phyloP scores from a whole-genome alignment of 2,797 vertebrate species.

The Cuculus canorus region DNA sequence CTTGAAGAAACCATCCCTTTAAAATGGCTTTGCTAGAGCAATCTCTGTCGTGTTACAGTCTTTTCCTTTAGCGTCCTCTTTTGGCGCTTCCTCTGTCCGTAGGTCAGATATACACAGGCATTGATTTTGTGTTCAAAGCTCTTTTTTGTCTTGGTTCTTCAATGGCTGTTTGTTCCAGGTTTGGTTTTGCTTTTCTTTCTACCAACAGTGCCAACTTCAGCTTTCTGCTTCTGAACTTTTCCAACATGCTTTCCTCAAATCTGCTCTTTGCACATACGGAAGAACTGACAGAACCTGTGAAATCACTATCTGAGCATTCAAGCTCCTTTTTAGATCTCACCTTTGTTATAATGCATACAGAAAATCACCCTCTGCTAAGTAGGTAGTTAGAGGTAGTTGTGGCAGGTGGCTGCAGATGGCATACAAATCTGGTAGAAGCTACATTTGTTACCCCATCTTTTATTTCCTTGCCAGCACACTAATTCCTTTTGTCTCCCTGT shows the following conservation, averaged over 20 bases:
- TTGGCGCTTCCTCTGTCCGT: background rate
- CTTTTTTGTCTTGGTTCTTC: background rate
- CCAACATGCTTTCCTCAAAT: background rate
- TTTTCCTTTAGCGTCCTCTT: background rate
- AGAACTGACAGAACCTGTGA: background rate
- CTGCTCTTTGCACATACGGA: background rate
- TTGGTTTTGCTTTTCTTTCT: background rate
- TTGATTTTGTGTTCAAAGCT: background rate
- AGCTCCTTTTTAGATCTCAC: background rate
- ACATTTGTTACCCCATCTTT: background rate
- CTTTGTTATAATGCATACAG: background rate
- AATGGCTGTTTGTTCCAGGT: background rate
- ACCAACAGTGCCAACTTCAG: background rate
- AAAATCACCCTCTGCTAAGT: background rate
- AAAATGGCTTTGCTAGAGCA: background rate
- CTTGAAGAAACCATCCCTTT: background rate
- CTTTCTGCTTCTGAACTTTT: background rate
- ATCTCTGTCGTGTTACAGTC: background rate
- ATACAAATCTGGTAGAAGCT: background rate
- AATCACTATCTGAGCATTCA: background rate
- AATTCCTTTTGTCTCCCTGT: background rate
- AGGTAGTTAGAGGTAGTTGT: background rate
- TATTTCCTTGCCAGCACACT: background rate
- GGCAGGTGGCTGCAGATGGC: background rate
- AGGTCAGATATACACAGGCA: background rate